These are phyloP conservation scores for Engraulis encrasicolus DNA, from an alignment of 2,113 vertebrate species.

Conservation along the genomic window DNA sequence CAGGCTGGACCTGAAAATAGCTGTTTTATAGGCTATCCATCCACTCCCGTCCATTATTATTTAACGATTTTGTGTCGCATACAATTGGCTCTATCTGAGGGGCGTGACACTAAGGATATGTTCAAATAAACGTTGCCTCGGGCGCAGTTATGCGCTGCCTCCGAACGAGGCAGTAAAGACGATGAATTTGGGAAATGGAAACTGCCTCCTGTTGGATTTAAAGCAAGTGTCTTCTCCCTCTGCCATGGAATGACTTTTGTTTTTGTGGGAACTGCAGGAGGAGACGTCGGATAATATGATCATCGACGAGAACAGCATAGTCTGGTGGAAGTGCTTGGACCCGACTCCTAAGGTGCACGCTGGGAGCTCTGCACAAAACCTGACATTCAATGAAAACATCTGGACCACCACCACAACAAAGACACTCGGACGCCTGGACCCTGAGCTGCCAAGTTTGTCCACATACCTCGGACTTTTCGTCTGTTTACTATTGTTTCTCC, in stretches of 20 bases:
- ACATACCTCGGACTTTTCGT: conserved; percentile 57
- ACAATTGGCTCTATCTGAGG: too few relatives aligned
- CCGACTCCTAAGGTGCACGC: conserved; percentile 38
- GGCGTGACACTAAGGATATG: neutral
- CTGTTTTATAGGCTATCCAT: too few relatives aligned
- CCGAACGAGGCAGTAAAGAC: neutral
- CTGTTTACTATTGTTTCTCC: conserved; percentile 55
- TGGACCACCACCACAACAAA: conserved; percentile 49
- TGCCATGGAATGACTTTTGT: neutral
- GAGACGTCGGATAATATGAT: conserved; percentile 15
- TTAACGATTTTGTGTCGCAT: too few relatives aligned
- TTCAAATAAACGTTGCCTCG: neutral
- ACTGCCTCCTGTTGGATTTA: neutral
- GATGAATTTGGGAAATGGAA: neutral
- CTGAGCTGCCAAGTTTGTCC: conserved; percentile 53
- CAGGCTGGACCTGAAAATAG: too few relatives aligned
- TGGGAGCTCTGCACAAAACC: conserved; percentile 29
- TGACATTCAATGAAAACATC: conserved; percentile 36
- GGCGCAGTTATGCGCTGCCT: too few relatives aligned
- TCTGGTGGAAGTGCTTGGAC: conserved; percentile 56
- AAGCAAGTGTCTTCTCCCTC: neutral
- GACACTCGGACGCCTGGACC: conserved; percentile 43
- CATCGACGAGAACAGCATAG: conserved; percentile 46
- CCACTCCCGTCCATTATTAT: too few relatives aligned
- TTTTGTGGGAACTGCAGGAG: neutral